Conservation (phyloP, 2,888 invertebrate species). For the Drosophila anomelani region DNA sequence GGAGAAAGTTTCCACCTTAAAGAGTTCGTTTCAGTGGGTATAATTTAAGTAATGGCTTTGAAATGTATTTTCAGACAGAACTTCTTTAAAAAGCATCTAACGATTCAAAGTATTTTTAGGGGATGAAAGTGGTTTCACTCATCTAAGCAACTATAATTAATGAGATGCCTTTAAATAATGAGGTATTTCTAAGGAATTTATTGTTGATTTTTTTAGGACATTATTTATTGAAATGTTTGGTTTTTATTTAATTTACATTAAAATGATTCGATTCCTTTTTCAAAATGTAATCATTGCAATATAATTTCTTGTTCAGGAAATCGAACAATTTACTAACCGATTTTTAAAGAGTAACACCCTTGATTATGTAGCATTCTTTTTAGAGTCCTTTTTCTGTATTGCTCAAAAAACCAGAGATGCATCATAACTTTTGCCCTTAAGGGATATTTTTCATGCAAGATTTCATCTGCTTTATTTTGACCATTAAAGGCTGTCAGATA, state of each 20-base stretch:
- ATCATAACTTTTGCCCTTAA: conserved; percentile 10
- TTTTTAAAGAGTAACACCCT: neutral
- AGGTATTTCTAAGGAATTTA: neutral
- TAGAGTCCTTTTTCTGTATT: neutral
- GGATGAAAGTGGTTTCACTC: neutral
- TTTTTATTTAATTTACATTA: too few species aligned
- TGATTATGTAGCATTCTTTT: too few species aligned
- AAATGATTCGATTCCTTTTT: too few species aligned
- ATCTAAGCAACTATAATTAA: neutral
- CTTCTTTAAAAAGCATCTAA: neutral
- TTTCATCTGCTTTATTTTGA: conserved; percentile 19
- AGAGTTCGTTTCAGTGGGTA: conserved; percentile 3
- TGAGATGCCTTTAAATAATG: neutral
- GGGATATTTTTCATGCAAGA: conserved; percentile 14
- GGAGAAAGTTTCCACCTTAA: conserved; percentile 33
- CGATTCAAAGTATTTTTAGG: neutral
- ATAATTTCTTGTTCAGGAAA: neutral
- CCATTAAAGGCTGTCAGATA: conserved; percentile 44
- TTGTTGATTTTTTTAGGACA: too few species aligned
- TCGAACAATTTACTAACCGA: neutral
- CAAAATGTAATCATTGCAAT: neutral
- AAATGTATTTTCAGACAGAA: conserved; percentile 4
- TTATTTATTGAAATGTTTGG: too few species aligned
- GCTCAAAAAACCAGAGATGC: neutral
- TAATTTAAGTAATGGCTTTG: neutral